Percentiles rank a stretch among this genome's conserved stretches.
phyloP scores from a whole-genome alignment of 2,113 vertebrate genomes.

The Hystrix brachyura region DNA sequence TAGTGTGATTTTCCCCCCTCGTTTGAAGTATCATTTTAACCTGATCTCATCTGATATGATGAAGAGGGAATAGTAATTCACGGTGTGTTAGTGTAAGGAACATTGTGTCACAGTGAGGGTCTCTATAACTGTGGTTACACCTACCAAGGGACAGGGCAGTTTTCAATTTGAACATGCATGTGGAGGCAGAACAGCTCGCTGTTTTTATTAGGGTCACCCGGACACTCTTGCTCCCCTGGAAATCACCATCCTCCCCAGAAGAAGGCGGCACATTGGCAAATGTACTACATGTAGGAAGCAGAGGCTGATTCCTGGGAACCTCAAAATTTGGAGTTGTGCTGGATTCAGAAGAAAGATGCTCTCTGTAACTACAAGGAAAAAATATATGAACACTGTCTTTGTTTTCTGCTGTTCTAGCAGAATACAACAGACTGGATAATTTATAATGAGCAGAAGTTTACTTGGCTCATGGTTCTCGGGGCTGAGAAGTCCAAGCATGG shows the following conservation, averaged over 20 bases:
- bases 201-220: background rate
- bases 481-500: background rate
- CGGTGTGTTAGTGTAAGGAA: background rate
- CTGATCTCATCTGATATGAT: conserved; percentile 44
- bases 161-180: background rate
- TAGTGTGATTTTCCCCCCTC: background rate
- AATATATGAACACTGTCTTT: background rate
- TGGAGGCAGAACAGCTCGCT: background rate
- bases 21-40: conserved; percentile 58
- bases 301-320: background rate
- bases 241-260: background rate
- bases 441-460: background rate
- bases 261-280: background rate
- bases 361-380: background rate
- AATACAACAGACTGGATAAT: background rate
- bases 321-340: background rate
- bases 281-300: background rate
- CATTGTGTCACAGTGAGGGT: background rate
- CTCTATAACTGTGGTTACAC: background rate
- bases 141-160: background rate
- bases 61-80: conserved; percentile 55
- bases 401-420: background rate
- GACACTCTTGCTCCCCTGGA: background rate
- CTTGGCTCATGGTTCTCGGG: background rate
- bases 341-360: background rate